These are phyloP conservation scores for Zaprionus vittiger DNA, from an alignment of 1,140 invertebrate genomes.

Conservation along the genomic window DNA sequence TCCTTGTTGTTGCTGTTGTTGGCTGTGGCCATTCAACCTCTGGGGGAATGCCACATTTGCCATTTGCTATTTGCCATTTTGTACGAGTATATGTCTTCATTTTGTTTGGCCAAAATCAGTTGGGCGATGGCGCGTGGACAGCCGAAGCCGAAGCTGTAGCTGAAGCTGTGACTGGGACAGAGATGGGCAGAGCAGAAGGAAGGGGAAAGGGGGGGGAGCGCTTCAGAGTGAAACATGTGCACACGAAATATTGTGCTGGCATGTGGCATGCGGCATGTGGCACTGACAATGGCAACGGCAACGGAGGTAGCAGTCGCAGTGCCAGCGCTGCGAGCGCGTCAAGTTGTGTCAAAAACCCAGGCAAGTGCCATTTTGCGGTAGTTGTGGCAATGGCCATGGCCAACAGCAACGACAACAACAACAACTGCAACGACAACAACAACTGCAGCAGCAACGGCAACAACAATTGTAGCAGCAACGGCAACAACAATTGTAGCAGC, in stretches of 20 bases:
- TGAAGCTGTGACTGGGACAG: constrained; percentile 9
- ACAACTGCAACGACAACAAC: constrained; percentile 15
- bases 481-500: constrained; percentile 46
- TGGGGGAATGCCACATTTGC: constrained; percentile 32
- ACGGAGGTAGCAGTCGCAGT: constrained; percentile 8
- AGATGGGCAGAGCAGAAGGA: background rate
- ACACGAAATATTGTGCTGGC: constrained; percentile 50
- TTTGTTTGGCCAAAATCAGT: constrained; percentile 64
- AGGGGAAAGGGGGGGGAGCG: background rate
- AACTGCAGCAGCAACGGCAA: background rate
- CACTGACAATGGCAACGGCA: constrained; percentile 37
- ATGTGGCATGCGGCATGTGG: constrained; percentile 54
- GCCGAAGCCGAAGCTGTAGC: constrained; percentile 21
- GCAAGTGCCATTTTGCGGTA: constrained; percentile 75
- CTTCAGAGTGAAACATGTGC: constrained; percentile 26
- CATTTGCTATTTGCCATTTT: constrained; percentile 36
- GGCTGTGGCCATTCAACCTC: constrained; percentile 23
- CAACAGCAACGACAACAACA: constrained; percentile 32
- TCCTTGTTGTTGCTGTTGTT: constrained; percentile 24
- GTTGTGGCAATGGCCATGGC: constrained; percentile 59
- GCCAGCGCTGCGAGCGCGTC: constrained; percentile 32
- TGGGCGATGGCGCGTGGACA: constrained; percentile 56
- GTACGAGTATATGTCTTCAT: constrained; percentile 62
- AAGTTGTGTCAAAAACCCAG: constrained; percentile 72
- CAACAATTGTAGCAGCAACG: constrained; percentile 9